Base-by-base conservation (phyloP, 2,888 invertebrate genomes). In the Heteropelma amictum region DNA sequence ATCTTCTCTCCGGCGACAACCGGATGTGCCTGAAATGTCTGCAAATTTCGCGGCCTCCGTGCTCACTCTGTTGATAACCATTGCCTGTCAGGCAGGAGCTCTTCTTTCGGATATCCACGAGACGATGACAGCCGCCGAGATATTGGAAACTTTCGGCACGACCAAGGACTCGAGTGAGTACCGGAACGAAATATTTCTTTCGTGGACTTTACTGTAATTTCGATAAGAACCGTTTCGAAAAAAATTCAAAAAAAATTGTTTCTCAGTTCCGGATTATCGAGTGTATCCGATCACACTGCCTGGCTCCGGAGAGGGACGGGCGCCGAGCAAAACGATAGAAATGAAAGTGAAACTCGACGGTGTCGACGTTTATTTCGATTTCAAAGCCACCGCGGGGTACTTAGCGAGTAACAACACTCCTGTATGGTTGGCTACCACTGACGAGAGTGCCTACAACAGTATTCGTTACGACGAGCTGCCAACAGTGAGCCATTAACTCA, bases 81-180 rank as follows among this genome's bases (percentile, higher is more conserved):
- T n/a, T n/a, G n/a, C n/a, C n/a, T n/a, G n/a, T n/a, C n/a, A n/a
- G n/a, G n/a, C n/a, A n/a, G n/a, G n/a, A n/a, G 21, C 45, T 21
- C 23, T 64, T 51, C 8, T 17, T 10, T 63, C 51, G 1, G 28
- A 64, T 53, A 12, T 64, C 40, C 51, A 53, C 4, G 21, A 42
- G 28, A 51, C 8, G 21, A 64, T 64, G 64, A 64, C 51, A 3
- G n/a, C n/a, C 2, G 38, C 26, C 12, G 64, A 64, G 19, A 64
- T 49, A 40, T 64, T 19, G 3, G 12, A 28, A 2, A 51, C 28
- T 30, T 65, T 65, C 28, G 53, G 53, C 21, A 51, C 64, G 2
- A 19, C 28, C 2, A 42, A 40, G 8, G 60, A 45, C 21, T 65
- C 51, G n/a, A 17, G 63, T 51, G 51, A 51, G 28, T 51, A 28